phyloP scores from a whole-genome alignment of 2,888 invertebrate species.

The Dryobotodes eremita region DNA sequence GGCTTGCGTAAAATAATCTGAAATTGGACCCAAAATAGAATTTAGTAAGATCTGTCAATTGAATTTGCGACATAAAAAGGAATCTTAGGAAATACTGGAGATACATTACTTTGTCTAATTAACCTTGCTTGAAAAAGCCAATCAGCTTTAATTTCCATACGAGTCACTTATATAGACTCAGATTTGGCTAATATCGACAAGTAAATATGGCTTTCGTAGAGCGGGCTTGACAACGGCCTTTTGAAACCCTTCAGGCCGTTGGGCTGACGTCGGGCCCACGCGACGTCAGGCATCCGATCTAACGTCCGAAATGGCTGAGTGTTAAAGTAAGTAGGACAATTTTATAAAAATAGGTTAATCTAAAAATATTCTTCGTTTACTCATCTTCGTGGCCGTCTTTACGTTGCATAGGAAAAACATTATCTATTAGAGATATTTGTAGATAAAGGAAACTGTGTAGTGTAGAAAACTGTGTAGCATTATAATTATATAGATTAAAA shows the following conservation, averaged over 20 bases:
- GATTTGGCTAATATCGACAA: not conserved
- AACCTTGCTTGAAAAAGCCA: not conserved
- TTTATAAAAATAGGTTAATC: not conserved
- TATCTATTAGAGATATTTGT: not conserved
- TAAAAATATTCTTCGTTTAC: not conserved
- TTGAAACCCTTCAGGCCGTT: slow-evolving; percentile 80
- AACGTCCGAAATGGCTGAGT: too few relatives aligned
- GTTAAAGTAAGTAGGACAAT: not conserved
- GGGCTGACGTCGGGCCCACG: not conserved
- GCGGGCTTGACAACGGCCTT: slow-evolving; percentile 71
- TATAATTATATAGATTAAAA: too few relatives aligned
- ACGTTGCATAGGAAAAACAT: not conserved
- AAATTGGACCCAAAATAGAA: not conserved
- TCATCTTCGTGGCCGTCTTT: not conserved
- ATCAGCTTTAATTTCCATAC: not conserved
- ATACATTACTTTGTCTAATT: too few relatives aligned
- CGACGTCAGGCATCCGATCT: not conserved
- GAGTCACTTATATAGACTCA: not conserved
- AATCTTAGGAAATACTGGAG: not conserved
- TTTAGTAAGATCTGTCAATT: not conserved
- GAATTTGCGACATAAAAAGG: not conserved
- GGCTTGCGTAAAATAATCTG: not conserved
- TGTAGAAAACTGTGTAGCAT: too few relatives aligned
- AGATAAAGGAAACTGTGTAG: too few relatives aligned
- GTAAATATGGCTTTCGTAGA: not conserved